Base-by-base conservation (phyloP, 2,888 invertebrate genomes). In the Sinohyriopsis cumingii region DNA sequence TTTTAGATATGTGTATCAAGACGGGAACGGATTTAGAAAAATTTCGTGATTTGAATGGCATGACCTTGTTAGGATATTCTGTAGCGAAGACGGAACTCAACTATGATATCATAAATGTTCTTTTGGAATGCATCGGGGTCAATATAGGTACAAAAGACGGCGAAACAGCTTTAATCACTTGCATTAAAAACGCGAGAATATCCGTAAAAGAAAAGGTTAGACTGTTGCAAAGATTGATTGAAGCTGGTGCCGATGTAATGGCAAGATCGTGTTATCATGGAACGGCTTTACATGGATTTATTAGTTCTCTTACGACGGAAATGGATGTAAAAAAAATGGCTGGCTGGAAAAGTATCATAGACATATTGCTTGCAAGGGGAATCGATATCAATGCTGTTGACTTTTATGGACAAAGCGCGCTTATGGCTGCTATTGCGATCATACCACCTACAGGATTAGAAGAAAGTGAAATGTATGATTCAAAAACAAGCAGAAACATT, bases 1-100 rank as follows among this genome's bases (percentile, higher is more conserved):
- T 65, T n/a, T 55, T 65, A 25, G 45, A 65, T 55, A 19, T 65
- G 12, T 65, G 65, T 28, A 25, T 56, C n/a, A 55, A 65, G 15
- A 56, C 65, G 20, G 55, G 24, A 19, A 56, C 19, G 25, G 56
- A 65, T 28, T 33, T 63, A 15, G 22, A 63, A 33, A 63, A n/a
- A 7, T 63, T 63, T 63, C 63, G 63, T 20, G 33, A 54, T 33
- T 20, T 63, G 22, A 33, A 63, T 19, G 53, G 3, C 15, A 19
- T 33, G 20, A 63, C 19, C 33, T 33, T 63, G 15, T 54, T 63
- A 22, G 53, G n/a, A 54, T 20, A 63, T 25, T 28, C 63, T 22
- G 45, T 45, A 15, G 12, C 45, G 45, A 45, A 12, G 18, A 15
- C 54, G 33, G 53, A 15, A 22, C n/a, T 45, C 9, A 56, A 65